Conservation (phyloP, 1,140 invertebrate species). For the Neodiprion pinetum region DNA sequence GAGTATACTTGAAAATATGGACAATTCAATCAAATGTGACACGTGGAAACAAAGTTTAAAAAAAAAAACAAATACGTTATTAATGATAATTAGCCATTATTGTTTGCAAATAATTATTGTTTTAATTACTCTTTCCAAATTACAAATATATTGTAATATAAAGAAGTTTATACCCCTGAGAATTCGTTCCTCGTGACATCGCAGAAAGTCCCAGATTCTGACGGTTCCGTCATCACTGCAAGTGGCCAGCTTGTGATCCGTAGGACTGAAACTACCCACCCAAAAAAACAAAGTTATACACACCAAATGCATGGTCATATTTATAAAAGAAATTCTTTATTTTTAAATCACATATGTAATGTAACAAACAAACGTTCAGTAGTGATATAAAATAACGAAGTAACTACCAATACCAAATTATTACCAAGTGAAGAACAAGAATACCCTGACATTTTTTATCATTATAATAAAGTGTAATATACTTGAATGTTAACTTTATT, state of each 20-base stretch:
- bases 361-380: slow-evolving; percentile 21
- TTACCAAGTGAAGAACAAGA: slow-evolving; percentile 14
- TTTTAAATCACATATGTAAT: slow-evolving; percentile 12
- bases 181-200: slow-evolving; percentile 95
- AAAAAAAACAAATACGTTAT: no score
- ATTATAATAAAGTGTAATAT: neutral
- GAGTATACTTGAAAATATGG: no score
- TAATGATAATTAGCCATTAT: no score
- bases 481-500: slow-evolving; percentile 6
- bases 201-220: slow-evolving; percentile 98
- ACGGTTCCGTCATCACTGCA: slow-evolving; percentile 99
- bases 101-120: no score
- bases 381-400: slow-evolving; percentile 16
- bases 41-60: no score
- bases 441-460: neutral
- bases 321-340: slow-evolving; percentile 11
- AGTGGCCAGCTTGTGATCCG: slow-evolving; percentile 97
- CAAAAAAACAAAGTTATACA: slow-evolving; percentile 51
- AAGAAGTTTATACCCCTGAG: slow-evolving; percentile 76
- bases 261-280: slow-evolving; percentile 93
- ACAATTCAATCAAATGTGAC: no score
- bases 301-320: slow-evolving; percentile 27
- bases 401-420: slow-evolving; percentile 9
- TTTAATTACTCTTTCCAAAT: no score
- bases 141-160: neutral